Base-by-base conservation (phyloP, 2,797 vertebrate genomes). In the Sebastes diaconus region DNA sequence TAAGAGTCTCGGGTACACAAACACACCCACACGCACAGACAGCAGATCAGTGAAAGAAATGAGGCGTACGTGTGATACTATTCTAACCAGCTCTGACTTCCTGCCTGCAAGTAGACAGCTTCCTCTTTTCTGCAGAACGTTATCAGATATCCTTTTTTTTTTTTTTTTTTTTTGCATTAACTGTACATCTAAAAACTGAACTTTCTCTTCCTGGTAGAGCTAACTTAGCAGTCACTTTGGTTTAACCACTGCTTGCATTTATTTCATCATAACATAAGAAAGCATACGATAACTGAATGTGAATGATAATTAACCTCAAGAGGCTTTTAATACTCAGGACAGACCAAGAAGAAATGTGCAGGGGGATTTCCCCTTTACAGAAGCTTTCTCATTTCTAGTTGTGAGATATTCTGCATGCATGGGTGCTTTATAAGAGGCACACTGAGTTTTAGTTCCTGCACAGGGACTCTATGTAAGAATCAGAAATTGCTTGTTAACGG, bases 51-150 rank as follows among this genome's bases (percentile, higher is more conserved):
- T 34, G 13, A 60, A 27, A 59, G 22, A 6, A 54, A 68, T 66
- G 46, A 68, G 52, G 54, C 1, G 4, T 66, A 25, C 36, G 27
- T 58, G 67, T 20, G 54, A 65, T 64, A 18, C 68, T 39, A 13
- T 57, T 67, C 16, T 32, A 66, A 81, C 50, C 22, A 6, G 24
- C 18, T 72, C 36, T 75, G 55, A 86, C 88, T 91, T 93, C 90
- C 90, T 90, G 84, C 42, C 59, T 20, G 79, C 73, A 73, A 60
- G 24, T 36, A 24, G 4, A 57, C 72, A 22, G 57, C 83, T 90
- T 91, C 87, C 90, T 82, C 81, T 84, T 84, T 87, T 74, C 65
- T 79, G 50, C 77, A 86, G 68, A 81, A 32, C 0, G 3, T 86
- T 81, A 69, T 81, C 75, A 5, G 22, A 8, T 59, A 32, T 42